Conservation (phyloP, 2,888 invertebrate genomes). For the Microctonus hyperodae region DNA sequence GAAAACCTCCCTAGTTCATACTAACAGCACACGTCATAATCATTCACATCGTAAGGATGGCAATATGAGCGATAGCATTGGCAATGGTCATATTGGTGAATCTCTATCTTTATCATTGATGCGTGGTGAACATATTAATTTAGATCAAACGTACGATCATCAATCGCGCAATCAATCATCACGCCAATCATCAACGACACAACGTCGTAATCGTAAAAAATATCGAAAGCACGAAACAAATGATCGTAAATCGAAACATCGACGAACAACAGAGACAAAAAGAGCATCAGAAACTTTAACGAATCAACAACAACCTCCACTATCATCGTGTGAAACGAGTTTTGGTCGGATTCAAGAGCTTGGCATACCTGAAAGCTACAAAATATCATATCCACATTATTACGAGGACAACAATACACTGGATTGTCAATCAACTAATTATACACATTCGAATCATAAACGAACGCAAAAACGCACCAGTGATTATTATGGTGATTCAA, state of each 20-base stretch:
- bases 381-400: constrained; percentile 60
- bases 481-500: constrained; percentile 41
- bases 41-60: constrained; percentile 35
- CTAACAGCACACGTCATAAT: constrained; percentile 46
- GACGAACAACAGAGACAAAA: constrained; percentile 36
- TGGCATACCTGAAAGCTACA: constrained; percentile 57
- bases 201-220: constrained; percentile 47
- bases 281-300: neutral
- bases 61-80: constrained; percentile 34
- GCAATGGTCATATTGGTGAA: constrained; percentile 37
- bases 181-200: constrained; percentile 42
- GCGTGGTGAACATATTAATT: constrained; percentile 41
- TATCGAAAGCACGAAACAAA: constrained; percentile 47
- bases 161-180: constrained; percentile 38
- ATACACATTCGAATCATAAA: constrained; percentile 4
- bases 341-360: constrained; percentile 55
- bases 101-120: constrained; percentile 45
- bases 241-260: constrained; percentile 52
- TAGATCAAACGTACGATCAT: constrained; percentile 43
- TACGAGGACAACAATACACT: constrained; percentile 54
- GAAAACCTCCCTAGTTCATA: constrained; percentile 55
- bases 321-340: constrained; percentile 50
- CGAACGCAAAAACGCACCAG: constrained; percentile 45
- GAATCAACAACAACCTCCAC: neutral
- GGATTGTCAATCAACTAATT: constrained; percentile 13